Evolutionary conservation across 2,888 invertebrate genomes (phyloP).

Genomic region (Lycaena phlaeas): DNA sequence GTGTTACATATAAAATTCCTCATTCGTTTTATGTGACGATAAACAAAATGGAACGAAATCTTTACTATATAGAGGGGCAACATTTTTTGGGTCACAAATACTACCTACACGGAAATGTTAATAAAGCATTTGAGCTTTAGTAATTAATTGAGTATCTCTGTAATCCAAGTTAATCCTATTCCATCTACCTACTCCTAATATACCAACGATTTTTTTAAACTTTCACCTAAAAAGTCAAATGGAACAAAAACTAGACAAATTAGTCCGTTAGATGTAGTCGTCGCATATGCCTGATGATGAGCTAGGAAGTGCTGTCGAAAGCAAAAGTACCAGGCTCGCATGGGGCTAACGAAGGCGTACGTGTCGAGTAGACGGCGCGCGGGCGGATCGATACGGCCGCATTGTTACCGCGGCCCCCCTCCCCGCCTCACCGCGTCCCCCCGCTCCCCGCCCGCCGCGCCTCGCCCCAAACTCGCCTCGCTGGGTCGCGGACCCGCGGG

Average conservation of each 20-base stretch:
- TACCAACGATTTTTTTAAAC: no score
- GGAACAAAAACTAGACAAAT: neutral
- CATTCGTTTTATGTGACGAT: no score
- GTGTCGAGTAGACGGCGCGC: constrained; percentile 41
- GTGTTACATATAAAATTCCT: no score
- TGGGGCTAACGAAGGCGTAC: constrained; percentile 46
- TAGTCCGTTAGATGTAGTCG: neutral
- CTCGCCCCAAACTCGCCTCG: constrained; percentile 62
- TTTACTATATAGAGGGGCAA: no score
- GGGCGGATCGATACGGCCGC: constrained; percentile 69
- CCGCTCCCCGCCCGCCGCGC: constrained; percentile 37
- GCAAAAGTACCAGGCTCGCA: constrained; percentile 60
- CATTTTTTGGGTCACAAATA: no score
- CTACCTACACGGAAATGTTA: no score
- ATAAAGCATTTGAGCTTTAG: no score
- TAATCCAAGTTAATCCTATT: no score
- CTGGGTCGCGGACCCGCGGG: constrained; percentile 61
- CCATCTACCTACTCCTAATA: no score
- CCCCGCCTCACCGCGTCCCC: constrained; percentile 30
- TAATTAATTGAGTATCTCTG: no score
- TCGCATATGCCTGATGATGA: constrained; percentile 4
- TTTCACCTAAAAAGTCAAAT: neutral
- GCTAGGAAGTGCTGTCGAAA: constrained; percentile 28
- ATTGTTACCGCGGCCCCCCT: constrained; percentile 55
- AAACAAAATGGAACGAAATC: no score